Conservation (phyloP, 2,888 invertebrate genomes). For the Chorisops tibialis region DNA sequence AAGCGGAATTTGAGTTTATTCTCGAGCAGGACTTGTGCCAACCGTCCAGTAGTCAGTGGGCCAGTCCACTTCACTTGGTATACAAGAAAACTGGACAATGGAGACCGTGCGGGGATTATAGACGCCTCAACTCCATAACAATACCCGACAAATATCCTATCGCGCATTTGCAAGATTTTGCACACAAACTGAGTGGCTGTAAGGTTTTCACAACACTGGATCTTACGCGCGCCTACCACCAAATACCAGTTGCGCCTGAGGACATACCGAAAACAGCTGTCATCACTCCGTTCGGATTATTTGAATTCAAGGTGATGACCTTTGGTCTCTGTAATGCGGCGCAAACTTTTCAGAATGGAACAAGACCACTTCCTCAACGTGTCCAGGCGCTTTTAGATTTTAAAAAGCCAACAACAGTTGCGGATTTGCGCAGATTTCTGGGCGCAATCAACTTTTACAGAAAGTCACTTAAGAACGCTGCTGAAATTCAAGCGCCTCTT, state of each 20-base stretch:
- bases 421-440: not conserved
- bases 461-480: not conserved
- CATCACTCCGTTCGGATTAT: constrained; percentile 43
- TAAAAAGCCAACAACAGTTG: not conserved
- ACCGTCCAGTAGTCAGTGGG: constrained; percentile 10
- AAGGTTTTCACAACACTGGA: constrained; percentile 38
- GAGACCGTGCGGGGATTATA: too few species aligned
- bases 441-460: not conserved
- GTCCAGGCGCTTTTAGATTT: not conserved
- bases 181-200: constrained; percentile 19
- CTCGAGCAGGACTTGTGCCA: constrained; percentile 22
- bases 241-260: constrained; percentile 39
- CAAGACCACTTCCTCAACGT: not conserved
- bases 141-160: not conserved
- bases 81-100: constrained; percentile 15
- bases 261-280: constrained; percentile 41
- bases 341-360: constrained; percentile 45
- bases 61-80: constrained; percentile 28
- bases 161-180: constrained; percentile 13
- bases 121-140: not conserved
- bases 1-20: constrained; percentile 26
- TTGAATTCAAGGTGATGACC: constrained; percentile 40
- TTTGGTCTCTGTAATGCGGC: constrained; percentile 45
- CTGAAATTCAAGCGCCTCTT: not conserved
- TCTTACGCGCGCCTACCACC: constrained; percentile 40